A percentile compares a stretch with the other conserved stretches of the same genome.
Conservation (phyloP, 2,797 vertebrate species). For the Podargus strigoides region DNA sequence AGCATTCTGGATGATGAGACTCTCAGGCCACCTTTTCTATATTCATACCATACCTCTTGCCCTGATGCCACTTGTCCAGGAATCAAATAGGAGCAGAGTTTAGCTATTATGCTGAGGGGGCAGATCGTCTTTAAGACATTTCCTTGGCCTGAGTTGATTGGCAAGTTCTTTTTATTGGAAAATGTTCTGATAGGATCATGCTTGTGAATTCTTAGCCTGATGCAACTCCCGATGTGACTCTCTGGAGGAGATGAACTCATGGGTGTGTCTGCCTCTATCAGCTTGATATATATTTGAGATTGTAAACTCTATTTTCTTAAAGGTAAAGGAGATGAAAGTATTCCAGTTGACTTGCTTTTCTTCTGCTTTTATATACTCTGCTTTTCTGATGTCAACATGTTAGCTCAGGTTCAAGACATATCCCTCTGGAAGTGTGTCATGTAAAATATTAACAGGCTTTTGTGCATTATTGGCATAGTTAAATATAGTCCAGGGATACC, state of each 20-base stretch:
- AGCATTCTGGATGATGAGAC: neutral
- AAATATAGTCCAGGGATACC: neutral
- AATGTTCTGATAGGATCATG: neutral
- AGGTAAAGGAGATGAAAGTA: too few species aligned
- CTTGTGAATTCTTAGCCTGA: neutral
- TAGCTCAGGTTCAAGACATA: neutral
- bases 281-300: neutral
- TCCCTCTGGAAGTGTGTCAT: neutral
- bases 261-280: fast-evolving
- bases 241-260: neutral
- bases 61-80: neutral
- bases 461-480: neutral
- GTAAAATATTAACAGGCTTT: neutral
- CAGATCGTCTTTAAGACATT: neutral
- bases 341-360: neutral
- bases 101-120: neutral
- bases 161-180: neutral
- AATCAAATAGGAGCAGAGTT: neutral
- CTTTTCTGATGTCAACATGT: neutral
- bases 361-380: neutral
- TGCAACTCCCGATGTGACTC: neutral
- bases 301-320: too few species aligned
- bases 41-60: neutral
- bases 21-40: neutral
- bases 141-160: neutral